Evolutionary conservation across 2,797 vertebrate genomes (phyloP).

Genomic region (Catostomus latipinnis): DNA sequence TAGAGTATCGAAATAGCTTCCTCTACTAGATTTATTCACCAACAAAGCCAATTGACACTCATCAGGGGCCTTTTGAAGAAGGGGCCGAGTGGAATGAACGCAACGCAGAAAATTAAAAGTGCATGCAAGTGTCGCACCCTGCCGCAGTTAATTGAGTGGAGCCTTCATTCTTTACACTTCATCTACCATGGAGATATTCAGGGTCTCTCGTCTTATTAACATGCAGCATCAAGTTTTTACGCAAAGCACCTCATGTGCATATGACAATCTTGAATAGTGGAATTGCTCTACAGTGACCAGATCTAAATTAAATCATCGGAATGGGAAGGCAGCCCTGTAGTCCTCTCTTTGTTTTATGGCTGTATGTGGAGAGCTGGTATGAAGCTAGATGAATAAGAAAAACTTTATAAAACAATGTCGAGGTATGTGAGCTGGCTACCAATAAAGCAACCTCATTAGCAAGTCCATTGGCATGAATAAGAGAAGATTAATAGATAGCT

Average conservation of each 20-base stretch:
- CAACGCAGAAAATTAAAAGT: conserved; percentile 42
- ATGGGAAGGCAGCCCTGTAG: conserved; percentile 17
- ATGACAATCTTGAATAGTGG: conserved; percentile 21
- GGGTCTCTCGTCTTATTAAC: conserved; percentile 38
- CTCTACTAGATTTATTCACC: conserved; percentile 27
- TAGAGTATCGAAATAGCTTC: conserved; percentile 21
- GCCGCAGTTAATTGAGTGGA: conserved; percentile 46
- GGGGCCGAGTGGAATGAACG: not conserved
- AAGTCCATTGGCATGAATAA: not conserved
- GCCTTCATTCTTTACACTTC: conserved; percentile 47
- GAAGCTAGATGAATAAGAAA: conserved; percentile 19
- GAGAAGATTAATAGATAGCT: not conserved
- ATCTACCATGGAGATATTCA: conserved; percentile 42
- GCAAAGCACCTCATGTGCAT: conserved; percentile 4
- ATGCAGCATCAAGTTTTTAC: conserved; percentile 29
- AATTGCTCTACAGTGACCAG: conserved; percentile 14
- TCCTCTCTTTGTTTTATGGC: conserved; percentile 24
- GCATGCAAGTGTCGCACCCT: conserved; percentile 25
- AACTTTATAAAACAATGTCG: conserved; percentile 20
- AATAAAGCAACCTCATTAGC: not conserved
- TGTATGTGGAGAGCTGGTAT: conserved; percentile 8
- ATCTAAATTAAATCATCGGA: conserved; percentile 40
- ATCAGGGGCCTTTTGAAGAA: conserved; percentile 24
- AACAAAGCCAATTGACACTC: conserved; percentile 39
- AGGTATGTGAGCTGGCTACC: conserved; percentile 6